Evolutionary conservation across 2,797 vertebrate species (phyloP).

Genomic region (Sebastes itinus): DNA sequence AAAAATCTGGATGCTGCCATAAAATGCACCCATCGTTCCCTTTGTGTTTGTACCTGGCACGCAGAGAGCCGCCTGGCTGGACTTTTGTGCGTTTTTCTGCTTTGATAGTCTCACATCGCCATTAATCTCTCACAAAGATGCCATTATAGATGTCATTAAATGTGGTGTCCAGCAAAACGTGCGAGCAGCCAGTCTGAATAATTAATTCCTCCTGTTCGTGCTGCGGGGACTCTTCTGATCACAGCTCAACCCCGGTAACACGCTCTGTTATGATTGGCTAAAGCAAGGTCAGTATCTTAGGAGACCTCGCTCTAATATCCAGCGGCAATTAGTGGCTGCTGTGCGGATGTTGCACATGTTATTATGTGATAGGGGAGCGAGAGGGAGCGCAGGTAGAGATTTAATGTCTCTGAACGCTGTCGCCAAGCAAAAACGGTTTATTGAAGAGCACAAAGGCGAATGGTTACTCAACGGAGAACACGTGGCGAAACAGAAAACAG

Average conservation of each 20-base stretch:
- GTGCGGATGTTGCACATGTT: slow-evolving; percentile 46
- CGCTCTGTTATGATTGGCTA: slow-evolving; percentile 69
- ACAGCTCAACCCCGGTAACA: slow-evolving; percentile 51
- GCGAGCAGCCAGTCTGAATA: slow-evolving; percentile 68
- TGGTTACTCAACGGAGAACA: not conserved
- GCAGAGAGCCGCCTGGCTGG: slow-evolving; percentile 32
- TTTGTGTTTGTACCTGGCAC: slow-evolving; percentile 45
- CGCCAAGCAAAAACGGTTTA: slow-evolving; percentile 15
- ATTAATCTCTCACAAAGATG: slow-evolving; percentile 69
- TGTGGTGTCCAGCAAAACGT: slow-evolving; percentile 55
- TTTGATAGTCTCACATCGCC: slow-evolving; percentile 62
- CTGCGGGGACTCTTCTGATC: slow-evolving; percentile 58
- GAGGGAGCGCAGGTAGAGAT: slow-evolving; percentile 46
- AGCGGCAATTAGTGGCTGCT: slow-evolving; percentile 67
- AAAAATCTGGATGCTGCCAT: not conserved
- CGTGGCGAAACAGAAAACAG: not conserved
- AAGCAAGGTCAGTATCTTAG: slow-evolving; percentile 71
- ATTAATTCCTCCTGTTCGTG: slow-evolving; percentile 63
- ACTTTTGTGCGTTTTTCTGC: slow-evolving; percentile 51
- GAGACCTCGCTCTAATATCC: slow-evolving; percentile 73
- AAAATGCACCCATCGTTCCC: slow-evolving; percentile 8
- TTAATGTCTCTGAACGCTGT: slow-evolving; percentile 29
- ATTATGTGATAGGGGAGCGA: slow-evolving; percentile 49
- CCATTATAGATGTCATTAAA: slow-evolving; percentile 71
- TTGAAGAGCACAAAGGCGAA: slow-evolving; percentile 29